Evolutionary conservation across 2,113 vertebrate species (phyloP).

Genomic region (Butorides virescens): DNA sequence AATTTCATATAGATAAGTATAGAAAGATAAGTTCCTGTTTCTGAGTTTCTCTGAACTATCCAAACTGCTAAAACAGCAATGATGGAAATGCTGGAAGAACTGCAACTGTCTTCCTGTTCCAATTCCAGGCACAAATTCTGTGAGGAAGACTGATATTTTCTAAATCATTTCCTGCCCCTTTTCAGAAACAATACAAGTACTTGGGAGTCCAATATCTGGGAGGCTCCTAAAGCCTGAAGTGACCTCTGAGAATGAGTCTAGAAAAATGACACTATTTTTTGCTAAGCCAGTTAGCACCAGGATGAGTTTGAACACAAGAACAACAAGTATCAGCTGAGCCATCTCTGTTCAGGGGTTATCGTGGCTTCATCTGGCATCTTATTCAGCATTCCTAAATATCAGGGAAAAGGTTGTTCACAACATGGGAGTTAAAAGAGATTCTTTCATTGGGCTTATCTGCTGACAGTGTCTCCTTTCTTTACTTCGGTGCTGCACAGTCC

Average conservation of each 20-base stretch:
- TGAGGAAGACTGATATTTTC: conserved; percentile 6
- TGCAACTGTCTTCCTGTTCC: neutral
- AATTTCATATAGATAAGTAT: neutral
- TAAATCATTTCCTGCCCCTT: neutral
- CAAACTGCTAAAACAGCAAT: neutral
- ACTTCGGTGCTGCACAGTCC: neutral
- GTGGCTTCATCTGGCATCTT: neutral
- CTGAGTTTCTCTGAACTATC: neutral
- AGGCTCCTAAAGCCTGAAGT: neutral
- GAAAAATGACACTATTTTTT: neutral
- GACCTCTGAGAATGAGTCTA: neutral
- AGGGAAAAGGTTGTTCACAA: neutral
- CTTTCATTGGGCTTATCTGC: neutral
- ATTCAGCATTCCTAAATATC: neutral
- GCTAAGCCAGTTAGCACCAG: neutral
- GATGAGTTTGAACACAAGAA: neutral
- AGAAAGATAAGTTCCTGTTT: neutral
- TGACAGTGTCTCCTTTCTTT: neutral
- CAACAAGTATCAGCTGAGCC: neutral
- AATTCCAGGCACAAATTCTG: neutral
- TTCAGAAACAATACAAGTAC: conserved; percentile 6
- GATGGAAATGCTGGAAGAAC: neutral
- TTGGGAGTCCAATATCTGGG: neutral
- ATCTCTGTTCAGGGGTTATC: neutral
- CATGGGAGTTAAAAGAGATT: neutral